These are phyloP conservation scores for Fistularia tabacaria DNA, from an alignment of 2,797 vertebrate genomes.

Conservation along the genomic window DNA sequence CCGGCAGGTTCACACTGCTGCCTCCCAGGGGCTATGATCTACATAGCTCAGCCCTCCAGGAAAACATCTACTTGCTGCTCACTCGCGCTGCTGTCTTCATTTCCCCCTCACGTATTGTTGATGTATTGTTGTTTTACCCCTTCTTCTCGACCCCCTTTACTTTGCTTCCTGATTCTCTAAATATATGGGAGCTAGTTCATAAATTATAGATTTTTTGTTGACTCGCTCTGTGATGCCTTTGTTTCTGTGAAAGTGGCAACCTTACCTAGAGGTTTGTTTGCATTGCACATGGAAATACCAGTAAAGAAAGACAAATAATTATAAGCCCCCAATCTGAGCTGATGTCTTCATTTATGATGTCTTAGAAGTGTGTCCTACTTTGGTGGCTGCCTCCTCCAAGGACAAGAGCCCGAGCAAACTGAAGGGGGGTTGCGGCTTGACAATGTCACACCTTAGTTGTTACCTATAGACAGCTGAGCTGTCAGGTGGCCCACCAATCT, in stretches of 20 bases:
- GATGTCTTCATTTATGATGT: too few species aligned
- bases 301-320: too few species aligned
- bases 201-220: constrained; percentile 64
- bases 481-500: too few species aligned
- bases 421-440: too few species aligned
- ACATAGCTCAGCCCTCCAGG: constrained; percentile 49
- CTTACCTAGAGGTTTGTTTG: not conserved
- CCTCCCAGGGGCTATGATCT: constrained; percentile 53
- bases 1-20: constrained; percentile 23
- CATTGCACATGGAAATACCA: too few species aligned
- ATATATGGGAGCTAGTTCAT: constrained; percentile 64
- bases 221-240: constrained; percentile 36
- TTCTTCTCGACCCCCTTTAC: not conserved
- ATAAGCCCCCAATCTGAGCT: too few species aligned
- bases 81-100: constrained; percentile 6
- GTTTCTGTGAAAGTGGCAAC: constrained; percentile 15
- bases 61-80: constrained; percentile 38
- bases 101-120: not conserved
- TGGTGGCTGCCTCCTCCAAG: too few species aligned
- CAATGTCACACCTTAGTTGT: too few species aligned
- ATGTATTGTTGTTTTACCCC: not conserved
- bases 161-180: constrained; percentile 28
- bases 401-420: too few species aligned
- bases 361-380: too few species aligned
- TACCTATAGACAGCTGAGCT: too few species aligned